Conservation (phyloP, 2,797 vertebrate species). For the Eremophila alpestris region DNA sequence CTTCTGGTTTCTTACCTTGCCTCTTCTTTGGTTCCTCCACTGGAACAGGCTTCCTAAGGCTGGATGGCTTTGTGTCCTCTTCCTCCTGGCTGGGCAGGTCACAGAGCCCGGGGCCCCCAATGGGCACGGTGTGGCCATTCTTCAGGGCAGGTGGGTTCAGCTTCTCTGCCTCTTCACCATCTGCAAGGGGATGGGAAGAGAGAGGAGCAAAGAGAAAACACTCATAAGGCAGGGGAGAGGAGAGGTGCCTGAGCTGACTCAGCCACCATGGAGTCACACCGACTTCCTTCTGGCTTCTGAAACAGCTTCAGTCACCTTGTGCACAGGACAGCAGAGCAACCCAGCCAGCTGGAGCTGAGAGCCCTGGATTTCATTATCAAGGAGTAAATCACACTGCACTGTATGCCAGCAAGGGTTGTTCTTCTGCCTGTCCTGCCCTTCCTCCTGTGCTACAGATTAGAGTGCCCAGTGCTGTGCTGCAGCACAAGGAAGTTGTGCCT, state of each 20-base stretch:
- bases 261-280: neutral
- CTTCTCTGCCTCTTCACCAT: slow-evolving; percentile 80
- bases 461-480: neutral
- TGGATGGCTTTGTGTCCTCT: slow-evolving; percentile 72
- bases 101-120: slow-evolving; percentile 62
- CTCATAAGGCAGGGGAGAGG: neutral
- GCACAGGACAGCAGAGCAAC: neutral
- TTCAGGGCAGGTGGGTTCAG: slow-evolving; percentile 82
- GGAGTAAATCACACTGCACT: neutral
- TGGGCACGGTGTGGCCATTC: slow-evolving; percentile 90
- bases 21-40: slow-evolving; percentile 78
- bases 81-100: slow-evolving; percentile 72
- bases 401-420: neutral
- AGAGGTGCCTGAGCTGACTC: neutral
- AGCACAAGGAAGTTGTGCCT: neutral
- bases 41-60: slow-evolving; percentile 66
- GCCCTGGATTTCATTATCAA: neutral
- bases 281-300: neutral
- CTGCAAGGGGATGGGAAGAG: slow-evolving; percentile 36
- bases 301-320: neutral
- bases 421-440: neutral
- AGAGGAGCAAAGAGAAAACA: neutral
- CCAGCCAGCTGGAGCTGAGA: neutral
- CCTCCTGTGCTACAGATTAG: neutral
- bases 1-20: slow-evolving; percentile 56